Evolutionary conservation across 2,113 vertebrate species (phyloP).

Genomic region (Falcunculus frontatus): DNA sequence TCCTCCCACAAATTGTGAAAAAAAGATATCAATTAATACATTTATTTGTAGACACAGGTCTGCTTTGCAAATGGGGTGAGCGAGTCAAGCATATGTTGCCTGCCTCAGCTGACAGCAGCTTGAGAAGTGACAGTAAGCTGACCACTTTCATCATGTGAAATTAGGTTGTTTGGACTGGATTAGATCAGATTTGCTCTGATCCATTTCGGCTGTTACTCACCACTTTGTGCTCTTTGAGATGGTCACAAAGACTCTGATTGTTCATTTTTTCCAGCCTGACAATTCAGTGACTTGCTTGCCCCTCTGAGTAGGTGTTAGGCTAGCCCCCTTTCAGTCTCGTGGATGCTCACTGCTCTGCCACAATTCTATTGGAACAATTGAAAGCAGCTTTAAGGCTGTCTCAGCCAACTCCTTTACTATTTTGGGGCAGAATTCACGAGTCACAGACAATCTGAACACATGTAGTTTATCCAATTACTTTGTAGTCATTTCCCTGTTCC

Average conservation of each 20-base stretch:
- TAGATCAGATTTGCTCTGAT: slow-evolving; percentile 9
- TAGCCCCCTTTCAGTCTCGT: not conserved
- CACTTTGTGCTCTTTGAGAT: not conserved
- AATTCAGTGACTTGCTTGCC: not conserved
- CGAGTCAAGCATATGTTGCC: not conserved
- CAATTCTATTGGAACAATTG: not conserved
- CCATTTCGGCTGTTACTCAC: not conserved
- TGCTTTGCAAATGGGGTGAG: not conserved
- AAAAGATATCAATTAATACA: not conserved
- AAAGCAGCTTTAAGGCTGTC: not conserved
- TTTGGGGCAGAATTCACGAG: not conserved
- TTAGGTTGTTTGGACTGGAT: slow-evolving; percentile 24
- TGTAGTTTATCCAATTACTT: not conserved
- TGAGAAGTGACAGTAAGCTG: not conserved
- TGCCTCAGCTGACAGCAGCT: not conserved
- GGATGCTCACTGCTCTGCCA: not conserved
- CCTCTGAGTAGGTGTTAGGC: not conserved
- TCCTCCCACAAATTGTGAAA: not conserved
- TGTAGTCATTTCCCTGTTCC: not conserved
- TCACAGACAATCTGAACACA: not conserved
- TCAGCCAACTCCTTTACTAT: not conserved
- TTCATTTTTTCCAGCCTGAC: slow-evolving; percentile 22
- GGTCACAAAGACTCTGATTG: slow-evolving; percentile 13
- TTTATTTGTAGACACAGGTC: not conserved
- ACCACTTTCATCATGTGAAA: not conserved